Base-by-base conservation (phyloP, 2,113 vertebrate genomes). In the Isurus oxyrinchus region DNA sequence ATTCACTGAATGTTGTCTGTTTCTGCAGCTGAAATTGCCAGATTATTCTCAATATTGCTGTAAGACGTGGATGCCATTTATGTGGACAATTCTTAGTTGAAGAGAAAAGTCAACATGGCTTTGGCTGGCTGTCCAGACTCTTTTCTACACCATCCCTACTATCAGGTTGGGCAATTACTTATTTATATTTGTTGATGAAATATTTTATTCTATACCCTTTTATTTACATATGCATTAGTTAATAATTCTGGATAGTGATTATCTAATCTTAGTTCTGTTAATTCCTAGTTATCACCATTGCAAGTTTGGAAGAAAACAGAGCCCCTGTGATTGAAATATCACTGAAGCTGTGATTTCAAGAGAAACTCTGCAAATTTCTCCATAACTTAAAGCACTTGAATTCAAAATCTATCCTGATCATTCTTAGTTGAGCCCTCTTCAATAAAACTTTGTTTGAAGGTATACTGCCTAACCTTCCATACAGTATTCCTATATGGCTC, bases 81-180 rank as follows among this genome's bases (percentile, higher is more conserved):
- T 87, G 79, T 96, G 76, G 76, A 87, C n/a, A 55, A 87, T 96
- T 63, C 55, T 87, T 59, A 87, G 27, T 84, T 96, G 96, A 81
- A 96, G 67, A 95, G 59, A 55, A 57, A 94, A 91, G 81, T 95
- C 96, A 97, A 97, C 96, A 98, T 99, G 98, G 98, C 98, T 98
- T 98, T 99, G 97, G 98, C 98, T 91, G 98, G 98, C 97, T 99
- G 98, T 97, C 98, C 98, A 63, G 99, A 99, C 97, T 99, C 99
- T 97, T 99, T 99, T 97, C 97, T 99, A 96, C 98, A 98, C 97
- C 98, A 98, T 98, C 98, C 98, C 5, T 98, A 98, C 96, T 97
- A 95, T 72, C 94, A 95, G 94, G 94, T 95, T 76, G 94, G 94
- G 14, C 44, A 49, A 95, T 49, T 49, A 53, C 44, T 95, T 72